phyloP scores from a whole-genome alignment of 2,113 vertebrate genomes.

The Acrocephalus kingi region DNA sequence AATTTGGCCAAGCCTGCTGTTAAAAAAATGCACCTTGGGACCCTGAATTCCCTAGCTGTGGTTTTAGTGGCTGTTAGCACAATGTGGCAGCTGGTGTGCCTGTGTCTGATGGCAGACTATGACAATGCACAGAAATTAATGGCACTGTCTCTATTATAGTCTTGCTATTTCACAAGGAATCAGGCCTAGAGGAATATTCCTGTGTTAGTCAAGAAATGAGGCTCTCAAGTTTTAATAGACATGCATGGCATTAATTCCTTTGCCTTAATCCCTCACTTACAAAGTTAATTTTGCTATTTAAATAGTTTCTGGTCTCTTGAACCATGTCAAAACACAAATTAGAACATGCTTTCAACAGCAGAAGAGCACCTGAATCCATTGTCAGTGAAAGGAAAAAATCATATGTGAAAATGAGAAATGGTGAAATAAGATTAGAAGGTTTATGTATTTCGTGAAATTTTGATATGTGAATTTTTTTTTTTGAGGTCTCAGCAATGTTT shows the following conservation, averaged over 20 bases:
- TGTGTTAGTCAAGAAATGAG: neutral
- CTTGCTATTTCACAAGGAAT: neutral
- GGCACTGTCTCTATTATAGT: neutral
- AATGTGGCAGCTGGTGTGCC: fast-evolving
- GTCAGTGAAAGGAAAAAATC: neutral
- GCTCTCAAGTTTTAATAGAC: neutral
- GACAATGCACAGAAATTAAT: neutral
- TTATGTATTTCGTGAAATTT: neutral
- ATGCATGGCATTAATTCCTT: neutral
- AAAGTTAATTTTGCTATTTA: neutral
- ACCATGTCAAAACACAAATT: neutral
- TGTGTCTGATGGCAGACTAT: neutral
- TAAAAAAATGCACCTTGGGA: neutral
- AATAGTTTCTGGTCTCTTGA: neutral
- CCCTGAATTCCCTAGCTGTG: neutral
- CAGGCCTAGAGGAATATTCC: neutral
- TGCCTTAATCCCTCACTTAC: neutral
- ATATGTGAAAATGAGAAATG: neutral
- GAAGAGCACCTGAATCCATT: neutral
- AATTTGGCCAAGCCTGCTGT: neutral
- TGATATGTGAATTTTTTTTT: neutral
- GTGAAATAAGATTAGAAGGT: neutral
- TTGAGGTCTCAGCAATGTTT: neutral
- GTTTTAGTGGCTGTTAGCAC: neutral
- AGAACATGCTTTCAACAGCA: neutral